phyloP scores from a whole-genome alignment of 2,888 invertebrate genomes.

The Boloria euphrosyne region DNA sequence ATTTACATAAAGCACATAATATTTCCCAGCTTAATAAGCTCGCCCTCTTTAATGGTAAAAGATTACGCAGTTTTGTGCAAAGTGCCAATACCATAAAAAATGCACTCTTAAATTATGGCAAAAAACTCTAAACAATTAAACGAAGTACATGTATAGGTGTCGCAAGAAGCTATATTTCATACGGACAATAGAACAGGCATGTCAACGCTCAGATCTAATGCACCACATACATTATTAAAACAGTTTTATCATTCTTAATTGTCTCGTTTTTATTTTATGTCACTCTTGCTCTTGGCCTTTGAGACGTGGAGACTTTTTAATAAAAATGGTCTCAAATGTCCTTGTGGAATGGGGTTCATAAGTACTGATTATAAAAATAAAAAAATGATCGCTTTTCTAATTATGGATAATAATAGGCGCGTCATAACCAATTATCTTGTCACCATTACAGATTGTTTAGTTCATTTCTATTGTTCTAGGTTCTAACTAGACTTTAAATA shows the following conservation, averaged over 20 bases:
- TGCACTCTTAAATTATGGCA: background rate
- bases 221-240: conserved; percentile 63
- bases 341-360: conserved; percentile 4
- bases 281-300: conserved; percentile 1
- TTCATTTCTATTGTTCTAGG: conserved; percentile 61
- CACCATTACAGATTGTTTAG: conserved; percentile 53
- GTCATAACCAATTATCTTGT: conserved; percentile 45
- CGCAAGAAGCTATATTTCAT: conserved; percentile 27
- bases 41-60: too few species aligned
- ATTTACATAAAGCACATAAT: too few species aligned
- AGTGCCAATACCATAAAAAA: background rate
- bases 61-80: too few species aligned
- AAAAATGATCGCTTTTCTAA: conserved; percentile 46
- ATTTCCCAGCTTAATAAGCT: too few species aligned
- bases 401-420: conserved; percentile 43
- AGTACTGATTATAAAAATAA: conserved; percentile 24
- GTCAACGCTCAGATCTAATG: conserved; percentile 36
- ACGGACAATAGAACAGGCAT: conserved; percentile 35
- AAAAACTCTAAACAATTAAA: conserved; percentile 7
- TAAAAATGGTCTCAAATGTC: background rate
- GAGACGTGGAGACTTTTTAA: conserved; percentile 4
- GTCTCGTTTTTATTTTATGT: conserved; percentile 41
- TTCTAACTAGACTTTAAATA: conserved; percentile 46
- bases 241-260: conserved; percentile 57
- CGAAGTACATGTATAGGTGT: conserved; percentile 10